phyloP scores from a whole-genome alignment of 2,113 vertebrate species.

The Corapipo altera region DNA sequence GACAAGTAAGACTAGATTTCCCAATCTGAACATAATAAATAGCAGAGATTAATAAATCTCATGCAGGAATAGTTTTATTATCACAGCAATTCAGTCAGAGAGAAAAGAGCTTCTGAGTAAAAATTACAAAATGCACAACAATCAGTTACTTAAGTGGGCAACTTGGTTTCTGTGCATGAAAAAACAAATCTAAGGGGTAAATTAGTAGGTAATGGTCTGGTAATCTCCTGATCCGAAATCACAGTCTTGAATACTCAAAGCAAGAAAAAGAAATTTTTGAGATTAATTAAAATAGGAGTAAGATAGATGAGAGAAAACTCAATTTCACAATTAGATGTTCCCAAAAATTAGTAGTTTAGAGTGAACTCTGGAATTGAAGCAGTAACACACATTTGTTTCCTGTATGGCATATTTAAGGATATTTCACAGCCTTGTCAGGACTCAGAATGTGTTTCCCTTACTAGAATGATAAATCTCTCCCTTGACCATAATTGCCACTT shows the following conservation, averaged over 20 bases:
- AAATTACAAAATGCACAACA: neutral
- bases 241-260: neutral
- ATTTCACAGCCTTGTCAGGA: neutral
- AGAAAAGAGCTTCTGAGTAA: neutral
- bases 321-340: neutral
- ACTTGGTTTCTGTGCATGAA: neutral
- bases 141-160: neutral
- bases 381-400: neutral
- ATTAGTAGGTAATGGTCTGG: neutral
- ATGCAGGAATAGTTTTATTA: slow-evolving; percentile 15
- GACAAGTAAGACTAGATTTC: neutral
- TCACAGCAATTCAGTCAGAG: neutral
- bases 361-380: neutral
- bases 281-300: neutral
- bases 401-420: neutral
- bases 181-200: neutral
- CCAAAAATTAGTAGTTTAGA: neutral
- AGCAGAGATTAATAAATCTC: neutral
- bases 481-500: slow-evolving; percentile 14
- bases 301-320: neutral
- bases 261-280: neutral
- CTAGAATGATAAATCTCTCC: neutral
- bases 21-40: neutral
- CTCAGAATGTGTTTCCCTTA: neutral
- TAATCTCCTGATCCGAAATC: neutral